Conservation (phyloP, 2,888 invertebrate genomes). For the Caenorhabditis afra region DNA sequence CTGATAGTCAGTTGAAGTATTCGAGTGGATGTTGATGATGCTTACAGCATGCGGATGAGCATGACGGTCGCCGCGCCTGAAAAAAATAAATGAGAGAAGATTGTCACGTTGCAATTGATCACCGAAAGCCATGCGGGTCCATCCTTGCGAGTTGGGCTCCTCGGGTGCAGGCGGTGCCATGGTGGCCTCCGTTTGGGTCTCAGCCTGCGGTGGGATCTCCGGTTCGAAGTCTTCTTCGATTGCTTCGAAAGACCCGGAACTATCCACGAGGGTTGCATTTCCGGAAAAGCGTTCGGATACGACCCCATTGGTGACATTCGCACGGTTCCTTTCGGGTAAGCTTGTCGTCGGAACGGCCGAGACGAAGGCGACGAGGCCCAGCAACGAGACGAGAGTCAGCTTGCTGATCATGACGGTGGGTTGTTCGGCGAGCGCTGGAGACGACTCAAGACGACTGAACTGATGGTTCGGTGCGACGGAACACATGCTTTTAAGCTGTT, state of each 20-base stretch:
- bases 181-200: not conserved
- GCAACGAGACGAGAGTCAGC: conserved; percentile 6
- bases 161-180: not conserved
- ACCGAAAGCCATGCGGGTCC: conserved; percentile 3
- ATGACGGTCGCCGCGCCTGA: not conserved
- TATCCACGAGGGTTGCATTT: too few species aligned
- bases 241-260: too few species aligned
- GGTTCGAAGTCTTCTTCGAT: too few species aligned
- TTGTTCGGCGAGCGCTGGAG: not conserved
- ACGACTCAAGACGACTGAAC: not conserved
- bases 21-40: not conserved
- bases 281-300: too few species aligned
- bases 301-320: too few species aligned
- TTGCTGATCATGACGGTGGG: conserved; percentile 15
- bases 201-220: too few species aligned
- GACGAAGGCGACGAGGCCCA: conserved; percentile 1
- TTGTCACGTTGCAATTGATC: not conserved
- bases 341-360: too few species aligned
- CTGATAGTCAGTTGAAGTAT: too few species aligned
- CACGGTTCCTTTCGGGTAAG: too few species aligned
- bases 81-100: not conserved
- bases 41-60: conserved; percentile 6
- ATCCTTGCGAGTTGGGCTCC: not conserved
- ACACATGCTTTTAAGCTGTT: not conserved
- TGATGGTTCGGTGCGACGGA: not conserved